Conservation (phyloP, 2,113 vertebrate genomes). For the Hyperoodon ampullatus region DNA sequence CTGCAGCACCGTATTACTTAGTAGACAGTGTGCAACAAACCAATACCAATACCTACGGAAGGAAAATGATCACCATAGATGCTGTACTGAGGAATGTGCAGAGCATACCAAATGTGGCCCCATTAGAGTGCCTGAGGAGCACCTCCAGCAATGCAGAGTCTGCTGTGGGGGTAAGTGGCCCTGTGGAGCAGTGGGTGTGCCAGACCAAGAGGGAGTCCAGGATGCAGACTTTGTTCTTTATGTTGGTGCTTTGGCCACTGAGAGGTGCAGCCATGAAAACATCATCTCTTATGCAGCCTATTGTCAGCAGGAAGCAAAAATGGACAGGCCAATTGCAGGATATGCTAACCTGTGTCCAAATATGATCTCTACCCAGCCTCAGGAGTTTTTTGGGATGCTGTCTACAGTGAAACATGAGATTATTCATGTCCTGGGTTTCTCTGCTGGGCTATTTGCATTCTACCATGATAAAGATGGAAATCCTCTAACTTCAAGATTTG, state of each 20-base stretch:
- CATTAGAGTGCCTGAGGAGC: constrained; percentile 92
- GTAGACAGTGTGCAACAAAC: constrained; percentile 96
- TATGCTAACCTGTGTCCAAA: constrained; percentile 98
- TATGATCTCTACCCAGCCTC: constrained; percentile 96
- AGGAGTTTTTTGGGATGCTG: constrained; percentile 96
- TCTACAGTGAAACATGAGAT: constrained; percentile 99
- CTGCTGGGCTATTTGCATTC: constrained; percentile 97
- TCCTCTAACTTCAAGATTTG: constrained; percentile 93
- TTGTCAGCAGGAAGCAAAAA: constrained; percentile 96
- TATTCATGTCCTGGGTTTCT: constrained; percentile 98
- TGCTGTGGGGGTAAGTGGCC: constrained; percentile 90
- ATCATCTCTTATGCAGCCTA: constrained; percentile 98
- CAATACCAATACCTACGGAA: constrained; percentile 96
- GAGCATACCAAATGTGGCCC: constrained; percentile 95
- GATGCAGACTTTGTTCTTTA: constrained; percentile 97
- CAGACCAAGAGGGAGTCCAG: constrained; percentile 91
- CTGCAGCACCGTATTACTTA: constrained; percentile 92
- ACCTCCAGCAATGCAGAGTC: constrained; percentile 96
- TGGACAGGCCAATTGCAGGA: constrained; percentile 97
- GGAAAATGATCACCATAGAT: constrained; percentile 94
- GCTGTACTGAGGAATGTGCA: constrained; percentile 94
- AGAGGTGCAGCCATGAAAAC: constrained; percentile 96
- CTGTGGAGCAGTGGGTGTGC: constrained; percentile 86
- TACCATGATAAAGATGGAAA: constrained; percentile 95
- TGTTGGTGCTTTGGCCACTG: constrained; percentile 94